Base-by-base conservation (phyloP, 2,888 invertebrate species). In the Caenorhabditis angaria region DNA sequence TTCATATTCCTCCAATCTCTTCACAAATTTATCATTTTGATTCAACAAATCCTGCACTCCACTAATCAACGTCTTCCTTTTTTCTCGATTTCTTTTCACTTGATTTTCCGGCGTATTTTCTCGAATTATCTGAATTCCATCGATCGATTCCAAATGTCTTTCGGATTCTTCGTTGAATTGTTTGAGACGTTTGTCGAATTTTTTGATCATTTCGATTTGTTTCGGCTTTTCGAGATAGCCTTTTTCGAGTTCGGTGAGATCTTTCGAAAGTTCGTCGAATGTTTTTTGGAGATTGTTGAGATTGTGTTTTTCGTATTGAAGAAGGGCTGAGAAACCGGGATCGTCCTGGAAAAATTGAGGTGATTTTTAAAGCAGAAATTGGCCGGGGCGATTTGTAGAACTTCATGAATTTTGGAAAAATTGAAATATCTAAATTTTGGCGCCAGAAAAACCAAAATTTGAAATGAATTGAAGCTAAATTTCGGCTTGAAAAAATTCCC, bases 31-130 rank as follows among this genome's bases (percentile, higher is more conserved):
- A 70, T 86, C 86, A 61, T 84, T 87, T 41, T 69, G 67, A 63
- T 85, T 83, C 20, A 86, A 75, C 51, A 86, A 75, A 14, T 63
- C 65, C 29, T 84, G 82, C 32, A 86, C 78, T 14, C 83, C 83
- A 51, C 80, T 73, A 60, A 86, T 65, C 41, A 86, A 61, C 1
- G 73, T 62, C 60, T 86, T 85, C 27, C 85, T 72, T 58, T 82
- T 81, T 65, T 85, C 85, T 22, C 85, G 82, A 56, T 85, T 86
- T 8, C 83, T 73, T 50, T 66, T 14, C 10, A 78, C 74, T 64
- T 82, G 80, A 50, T 56, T 76, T 22, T 80, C 80, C 1, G 82
- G 57, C 12, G 83, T 82, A 8, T 65, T 50, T 0, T 82, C 83
- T 8, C 59, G 58, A 55, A 65, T 80, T 50, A 86, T 81, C 6